Evolutionary conservation across 2,113 vertebrate species (phyloP).

Genomic region (Arizona elegans): DNA sequence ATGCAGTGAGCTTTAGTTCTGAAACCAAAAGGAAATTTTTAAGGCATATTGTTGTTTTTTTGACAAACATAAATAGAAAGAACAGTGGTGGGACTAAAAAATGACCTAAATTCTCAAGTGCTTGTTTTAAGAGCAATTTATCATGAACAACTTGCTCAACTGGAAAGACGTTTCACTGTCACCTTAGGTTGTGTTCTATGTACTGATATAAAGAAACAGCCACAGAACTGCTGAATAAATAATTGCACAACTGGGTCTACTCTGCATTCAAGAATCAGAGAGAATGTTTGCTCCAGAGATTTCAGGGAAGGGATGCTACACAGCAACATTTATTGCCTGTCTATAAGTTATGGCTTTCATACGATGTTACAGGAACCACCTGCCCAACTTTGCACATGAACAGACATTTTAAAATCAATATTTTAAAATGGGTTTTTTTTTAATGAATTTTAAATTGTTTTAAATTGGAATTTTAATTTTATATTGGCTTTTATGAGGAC

Average conservation of each 20-base stretch:
- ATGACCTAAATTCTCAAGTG: constrained; percentile 9
- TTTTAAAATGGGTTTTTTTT: no score
- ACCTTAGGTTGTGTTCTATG: constrained; percentile 43
- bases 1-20: constrained; percentile 26
- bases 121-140: constrained; percentile 60
- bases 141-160: constrained; percentile 53
- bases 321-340: constrained; percentile 22
- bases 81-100: constrained; percentile 37
- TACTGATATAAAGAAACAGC: constrained; percentile 36
- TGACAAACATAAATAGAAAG: neutral
- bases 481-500: no score
- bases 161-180: constrained; percentile 44
- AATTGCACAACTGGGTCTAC: neutral
- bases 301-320: constrained; percentile 34
- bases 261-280: neutral
- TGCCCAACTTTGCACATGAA: neutral
- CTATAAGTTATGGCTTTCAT: constrained; percentile 19
- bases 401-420: neutral
- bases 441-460: no score
- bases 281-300: constrained; percentile 7
- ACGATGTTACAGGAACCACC: neutral
- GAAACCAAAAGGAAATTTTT: neutral
- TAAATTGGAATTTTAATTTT: no score
- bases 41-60: constrained; percentile 25
- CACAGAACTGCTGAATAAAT: neutral